A percentile compares a stretch with the other conserved stretches of the same genome.
Conservation (phyloP, 2,888 invertebrate genomes). For the Brachyopa scutellaris region DNA sequence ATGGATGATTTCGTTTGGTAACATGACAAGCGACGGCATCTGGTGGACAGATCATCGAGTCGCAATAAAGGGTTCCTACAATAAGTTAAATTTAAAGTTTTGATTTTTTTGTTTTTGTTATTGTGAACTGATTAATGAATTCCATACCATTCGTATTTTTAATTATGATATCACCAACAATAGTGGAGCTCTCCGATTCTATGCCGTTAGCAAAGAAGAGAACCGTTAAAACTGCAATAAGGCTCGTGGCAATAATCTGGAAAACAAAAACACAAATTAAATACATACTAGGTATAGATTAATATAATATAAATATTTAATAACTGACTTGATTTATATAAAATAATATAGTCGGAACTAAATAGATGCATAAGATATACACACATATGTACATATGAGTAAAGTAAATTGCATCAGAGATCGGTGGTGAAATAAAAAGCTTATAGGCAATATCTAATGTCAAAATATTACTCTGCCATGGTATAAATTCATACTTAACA, state of each 20-base stretch:
- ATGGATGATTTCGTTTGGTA: constrained; percentile 35
- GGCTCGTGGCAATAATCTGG: not conserved
- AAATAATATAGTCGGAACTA: too few relatives aligned
- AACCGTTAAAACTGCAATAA: not conserved
- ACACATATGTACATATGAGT: too few relatives aligned
- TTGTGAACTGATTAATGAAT: not conserved
- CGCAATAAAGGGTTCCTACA: constrained; percentile 44
- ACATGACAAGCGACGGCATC: constrained; percentile 15
- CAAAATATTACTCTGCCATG: too few relatives aligned
- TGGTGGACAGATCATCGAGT: constrained; percentile 39
- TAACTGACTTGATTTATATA: too few relatives aligned
- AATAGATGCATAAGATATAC: too few relatives aligned
- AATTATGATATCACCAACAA: constrained; percentile 15
- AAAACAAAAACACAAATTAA: too few relatives aligned
- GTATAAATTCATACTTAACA: too few relatives aligned
- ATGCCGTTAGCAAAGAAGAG: not conserved
- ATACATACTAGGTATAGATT: too few relatives aligned
- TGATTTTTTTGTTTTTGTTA: not conserved
- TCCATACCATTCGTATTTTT: not conserved
- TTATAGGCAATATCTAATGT: too few relatives aligned
- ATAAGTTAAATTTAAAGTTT: not conserved
- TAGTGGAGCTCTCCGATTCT: not conserved
- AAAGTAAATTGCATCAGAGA: too few relatives aligned
- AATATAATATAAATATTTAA: too few relatives aligned
- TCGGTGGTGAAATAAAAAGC: too few relatives aligned